These are phyloP conservation scores for Amniataba percoides DNA, from an alignment of 2,797 vertebrate species.

Conservation along the genomic window DNA sequence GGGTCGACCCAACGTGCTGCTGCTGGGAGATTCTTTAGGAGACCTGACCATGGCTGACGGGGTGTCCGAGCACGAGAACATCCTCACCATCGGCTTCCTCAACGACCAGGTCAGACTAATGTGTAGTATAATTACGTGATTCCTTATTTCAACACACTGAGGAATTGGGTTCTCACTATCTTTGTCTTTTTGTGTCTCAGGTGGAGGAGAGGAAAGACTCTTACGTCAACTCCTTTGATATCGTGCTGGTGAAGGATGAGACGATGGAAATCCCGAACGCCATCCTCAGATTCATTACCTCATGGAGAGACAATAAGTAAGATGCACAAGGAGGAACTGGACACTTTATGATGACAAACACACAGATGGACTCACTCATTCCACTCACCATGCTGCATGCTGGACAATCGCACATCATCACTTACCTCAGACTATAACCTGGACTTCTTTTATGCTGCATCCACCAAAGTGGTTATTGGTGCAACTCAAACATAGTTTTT, in stretches of 20 bases:
- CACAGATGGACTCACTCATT: constrained; percentile 6
- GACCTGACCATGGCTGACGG: constrained; percentile 93
- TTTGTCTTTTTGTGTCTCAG: constrained; percentile 67
- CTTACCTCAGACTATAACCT: constrained; percentile 54
- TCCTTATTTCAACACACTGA: background rate
- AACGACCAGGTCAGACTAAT: constrained; percentile 88
- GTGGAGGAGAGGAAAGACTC: constrained; percentile 87
- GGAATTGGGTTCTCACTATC: background rate
- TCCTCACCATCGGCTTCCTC: constrained; percentile 91
- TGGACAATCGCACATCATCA: constrained; percentile 28
- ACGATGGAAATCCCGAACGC: constrained; percentile 89
- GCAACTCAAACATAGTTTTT: background rate
- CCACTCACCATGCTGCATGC: constrained; percentile 14
- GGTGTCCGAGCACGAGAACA: constrained; percentile 78
- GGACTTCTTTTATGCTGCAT: background rate
- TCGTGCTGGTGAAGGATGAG: constrained; percentile 90
- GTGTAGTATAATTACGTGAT: background rate
- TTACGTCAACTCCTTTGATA: constrained; percentile 89
- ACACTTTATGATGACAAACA: background rate
- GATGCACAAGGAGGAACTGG: background rate
- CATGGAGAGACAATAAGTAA: constrained; percentile 53
- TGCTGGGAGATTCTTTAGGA: constrained; percentile 92
- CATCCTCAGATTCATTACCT: constrained; percentile 84
- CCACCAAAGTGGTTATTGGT: background rate
- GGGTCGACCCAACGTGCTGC: constrained; percentile 85